Evolutionary conservation across 2,797 vertebrate species (phyloP).

Genomic region (Chelmon rostratus): DNA sequence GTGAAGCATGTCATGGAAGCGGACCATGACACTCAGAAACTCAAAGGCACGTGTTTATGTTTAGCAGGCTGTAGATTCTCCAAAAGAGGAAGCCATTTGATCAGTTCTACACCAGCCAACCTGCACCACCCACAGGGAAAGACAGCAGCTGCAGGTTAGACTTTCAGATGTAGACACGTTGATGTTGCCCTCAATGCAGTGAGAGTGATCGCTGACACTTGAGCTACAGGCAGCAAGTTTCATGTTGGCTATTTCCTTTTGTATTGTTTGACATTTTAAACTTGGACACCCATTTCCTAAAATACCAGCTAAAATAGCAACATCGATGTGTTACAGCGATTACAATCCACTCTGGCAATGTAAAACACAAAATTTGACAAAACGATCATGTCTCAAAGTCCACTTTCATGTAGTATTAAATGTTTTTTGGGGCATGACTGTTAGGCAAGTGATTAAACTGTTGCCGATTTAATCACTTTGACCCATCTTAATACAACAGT

Average conservation of each 20-base stretch:
- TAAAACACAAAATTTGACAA: background rate
- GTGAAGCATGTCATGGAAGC: constrained; percentile 8
- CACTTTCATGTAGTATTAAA: background rate
- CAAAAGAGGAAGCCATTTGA: background rate
- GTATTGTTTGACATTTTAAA: background rate
- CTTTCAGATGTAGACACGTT: background rate
- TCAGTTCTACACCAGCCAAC: background rate
- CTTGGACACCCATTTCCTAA: background rate
- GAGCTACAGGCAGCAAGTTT: background rate
- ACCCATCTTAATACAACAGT: too few relatives aligned
- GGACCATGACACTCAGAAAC: background rate
- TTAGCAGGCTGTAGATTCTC: background rate
- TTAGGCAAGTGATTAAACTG: background rate
- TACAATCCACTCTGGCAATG: background rate
- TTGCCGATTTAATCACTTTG: background rate
- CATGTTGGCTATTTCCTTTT: background rate
- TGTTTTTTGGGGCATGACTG: background rate
- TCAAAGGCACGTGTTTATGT: background rate
- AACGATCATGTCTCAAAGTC: background rate
- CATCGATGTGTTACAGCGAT: background rate
- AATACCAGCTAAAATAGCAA: background rate
- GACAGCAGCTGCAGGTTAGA: background rate
- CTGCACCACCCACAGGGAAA: background rate
- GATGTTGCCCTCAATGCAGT: background rate
- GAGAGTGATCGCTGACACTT: too few relatives aligned